phyloP scores from a whole-genome alignment of 64 coral and sea anemone genomes.

The Actinia tenebrosa region DNA sequence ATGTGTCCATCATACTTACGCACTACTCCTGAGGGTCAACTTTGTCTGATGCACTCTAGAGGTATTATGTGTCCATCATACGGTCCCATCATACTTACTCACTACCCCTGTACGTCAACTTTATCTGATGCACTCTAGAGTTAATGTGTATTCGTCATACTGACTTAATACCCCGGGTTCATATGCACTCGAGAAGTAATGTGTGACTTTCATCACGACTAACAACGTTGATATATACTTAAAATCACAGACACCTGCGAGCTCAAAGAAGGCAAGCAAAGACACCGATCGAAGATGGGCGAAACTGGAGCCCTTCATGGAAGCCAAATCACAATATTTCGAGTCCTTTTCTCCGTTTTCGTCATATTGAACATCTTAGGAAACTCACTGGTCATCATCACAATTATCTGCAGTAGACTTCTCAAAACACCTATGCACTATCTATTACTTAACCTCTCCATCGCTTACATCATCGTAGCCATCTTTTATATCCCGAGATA shows the following conservation, averaged over 20 bases:
- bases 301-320: conserved; percentile 8
- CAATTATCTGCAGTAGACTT: background rate
- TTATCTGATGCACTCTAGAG: too few relatives aligned
- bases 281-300: background rate
- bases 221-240: background rate
- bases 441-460: background rate
- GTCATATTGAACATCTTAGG: conserved; percentile 8
- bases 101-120: too few relatives aligned
- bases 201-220: too few relatives aligned
- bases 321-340: conserved; percentile 15
- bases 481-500: conserved; percentile 21
- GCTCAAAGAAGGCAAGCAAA: background rate
- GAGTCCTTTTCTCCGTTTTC: background rate
- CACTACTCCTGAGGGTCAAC: too few relatives aligned
- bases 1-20: too few relatives aligned
- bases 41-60: too few relatives aligned
- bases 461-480: conserved; percentile 7
- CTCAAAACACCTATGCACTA: background rate
- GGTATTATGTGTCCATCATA: too few relatives aligned
- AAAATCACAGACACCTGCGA: background rate
- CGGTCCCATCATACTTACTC: too few relatives aligned
- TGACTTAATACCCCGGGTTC: too few relatives aligned
- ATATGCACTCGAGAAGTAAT: too few relatives aligned
- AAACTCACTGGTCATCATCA: background rate
- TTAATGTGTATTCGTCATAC: too few relatives aligned